Percentiles rank a stretch among this genome's conserved stretches.
Evolutionary conservation across 2,797 vertebrate species (phyloP).

Genomic region (Clarias platycephalus): DNA sequence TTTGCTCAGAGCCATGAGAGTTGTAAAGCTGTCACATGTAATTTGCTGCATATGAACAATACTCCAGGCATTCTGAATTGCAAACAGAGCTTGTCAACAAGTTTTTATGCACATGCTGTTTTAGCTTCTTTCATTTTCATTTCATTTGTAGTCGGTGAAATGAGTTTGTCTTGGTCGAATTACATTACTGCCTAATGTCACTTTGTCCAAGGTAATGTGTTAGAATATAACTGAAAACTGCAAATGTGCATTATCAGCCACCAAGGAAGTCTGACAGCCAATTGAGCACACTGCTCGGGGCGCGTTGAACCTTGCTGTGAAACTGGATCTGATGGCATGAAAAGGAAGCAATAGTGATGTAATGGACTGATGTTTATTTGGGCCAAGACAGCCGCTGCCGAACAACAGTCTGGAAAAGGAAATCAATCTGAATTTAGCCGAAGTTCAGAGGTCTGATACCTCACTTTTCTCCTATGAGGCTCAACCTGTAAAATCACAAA

Average conservation of each 20-base stretch:
- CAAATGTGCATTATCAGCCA: conserved; percentile 33
- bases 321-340: conserved; percentile 48
- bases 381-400: conserved; percentile 41
- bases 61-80: conserved; percentile 19
- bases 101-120: conserved; percentile 31
- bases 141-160: conserved; percentile 26
- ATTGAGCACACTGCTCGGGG: conserved; percentile 28
- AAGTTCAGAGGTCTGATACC: conserved; percentile 49
- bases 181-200: conserved; percentile 17
- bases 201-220: conserved; percentile 29
- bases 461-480: conserved; percentile 36
- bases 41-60: conserved; percentile 35
- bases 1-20: conserved; percentile 26
- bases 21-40: conserved; percentile 30
- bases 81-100: conserved; percentile 25
- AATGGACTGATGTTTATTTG: conserved; percentile 62
- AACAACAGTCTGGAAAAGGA: conserved; percentile 52
- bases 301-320: conserved; percentile 35
- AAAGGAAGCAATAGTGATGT: conserved; percentile 56
- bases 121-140: conserved; percentile 28
- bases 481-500: conserved; percentile 53
- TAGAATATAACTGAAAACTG: conserved; percentile 14
- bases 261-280: conserved; percentile 20
- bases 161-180: conserved; percentile 34
- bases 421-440: conserved; percentile 58